These are phyloP conservation scores for Tamias sibiricus DNA, from an alignment of 2,113 vertebrate species.

Conservation along the genomic window DNA sequence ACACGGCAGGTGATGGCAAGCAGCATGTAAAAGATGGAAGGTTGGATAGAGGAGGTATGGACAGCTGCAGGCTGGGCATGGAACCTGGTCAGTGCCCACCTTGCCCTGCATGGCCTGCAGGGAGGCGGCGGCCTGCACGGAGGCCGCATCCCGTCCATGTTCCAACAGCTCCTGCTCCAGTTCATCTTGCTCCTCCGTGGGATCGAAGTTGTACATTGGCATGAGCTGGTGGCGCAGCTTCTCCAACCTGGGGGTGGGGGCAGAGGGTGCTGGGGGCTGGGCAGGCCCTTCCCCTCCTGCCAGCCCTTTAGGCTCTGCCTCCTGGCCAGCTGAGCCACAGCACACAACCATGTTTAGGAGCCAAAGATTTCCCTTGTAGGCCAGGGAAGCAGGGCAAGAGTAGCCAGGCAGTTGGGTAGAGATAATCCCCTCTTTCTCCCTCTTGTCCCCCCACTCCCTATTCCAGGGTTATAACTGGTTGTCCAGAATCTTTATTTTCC, in stretches of 20 bases:
- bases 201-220: constrained; percentile 99
- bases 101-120: constrained; percentile 64
- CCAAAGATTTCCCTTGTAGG: not conserved
- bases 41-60: rapidly evolving
- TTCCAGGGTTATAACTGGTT: not conserved
- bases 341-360: not conserved
- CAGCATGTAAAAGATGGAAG: not conserved
- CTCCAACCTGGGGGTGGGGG: constrained; percentile 90
- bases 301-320: not conserved
- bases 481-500: not conserved
- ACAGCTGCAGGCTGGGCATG: not conserved
- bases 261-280: not conserved
- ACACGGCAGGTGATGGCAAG: not conserved
- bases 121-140: constrained; percentile 74
- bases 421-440: not conserved
- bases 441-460: not conserved
- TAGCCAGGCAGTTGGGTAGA: not conserved
- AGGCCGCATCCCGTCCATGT: constrained; percentile 91
- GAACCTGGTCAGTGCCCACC: constrained; percentile 22
- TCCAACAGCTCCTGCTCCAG: constrained; percentile 98
- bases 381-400: not conserved
- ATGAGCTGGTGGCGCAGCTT: constrained; percentile 98
- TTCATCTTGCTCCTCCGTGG: constrained; percentile 97
- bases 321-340: not conserved
- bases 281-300: constrained; percentile 11